Percentiles rank a stretch among this genome's conserved stretches.
Conservation (phyloP, 2,888 invertebrate species). For the Thymelicus sylvestris region DNA sequence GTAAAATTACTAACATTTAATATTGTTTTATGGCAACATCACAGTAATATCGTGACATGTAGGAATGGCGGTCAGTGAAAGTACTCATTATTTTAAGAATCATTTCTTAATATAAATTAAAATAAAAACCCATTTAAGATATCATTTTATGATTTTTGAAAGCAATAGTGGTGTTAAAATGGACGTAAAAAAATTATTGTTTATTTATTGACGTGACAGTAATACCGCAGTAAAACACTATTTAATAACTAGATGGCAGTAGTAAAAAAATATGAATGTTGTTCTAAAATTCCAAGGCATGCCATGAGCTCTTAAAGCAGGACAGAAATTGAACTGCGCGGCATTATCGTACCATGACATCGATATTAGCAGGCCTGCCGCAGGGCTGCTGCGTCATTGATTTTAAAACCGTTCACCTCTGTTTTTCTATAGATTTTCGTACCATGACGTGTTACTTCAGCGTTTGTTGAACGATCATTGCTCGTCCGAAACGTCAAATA, state of each 20-base stretch:
- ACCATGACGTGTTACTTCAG: no score
- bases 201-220: neutral
- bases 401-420: no score
- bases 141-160: neutral
- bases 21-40: no score
- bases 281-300: slow-evolving; percentile 5
- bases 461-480: no score
- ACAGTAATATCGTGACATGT: neutral
- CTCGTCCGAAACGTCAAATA: no score
- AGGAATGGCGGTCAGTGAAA: neutral
- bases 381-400: no score
- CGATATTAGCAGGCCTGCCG: no score
- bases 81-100: neutral
- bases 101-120: neutral
- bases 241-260: slow-evolving; percentile 6
- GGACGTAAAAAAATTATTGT: neutral
- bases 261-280: neutral
- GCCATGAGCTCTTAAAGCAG: neutral
- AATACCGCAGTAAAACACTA: neutral
- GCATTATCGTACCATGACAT: no score
- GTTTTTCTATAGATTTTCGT: no score
- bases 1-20: no score
- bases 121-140: neutral
- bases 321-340: no score
- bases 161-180: neutral